Evolutionary conservation across 2,113 vertebrate species (phyloP).

Genomic region (Amphiprion ocellaris): DNA sequence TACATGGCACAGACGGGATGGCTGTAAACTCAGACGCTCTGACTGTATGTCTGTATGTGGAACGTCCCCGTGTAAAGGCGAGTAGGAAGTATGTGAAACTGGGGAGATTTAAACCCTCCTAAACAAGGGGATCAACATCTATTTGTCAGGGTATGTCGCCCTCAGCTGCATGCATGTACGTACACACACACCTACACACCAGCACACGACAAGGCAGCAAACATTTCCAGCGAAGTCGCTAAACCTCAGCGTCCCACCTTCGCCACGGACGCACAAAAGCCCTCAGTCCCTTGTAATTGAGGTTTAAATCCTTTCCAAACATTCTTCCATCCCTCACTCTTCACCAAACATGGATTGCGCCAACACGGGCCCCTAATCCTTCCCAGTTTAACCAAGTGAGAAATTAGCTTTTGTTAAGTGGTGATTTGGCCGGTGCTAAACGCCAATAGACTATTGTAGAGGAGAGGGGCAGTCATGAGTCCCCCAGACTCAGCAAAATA

Average conservation of each 20-base stretch:
- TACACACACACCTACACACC: constrained; percentile 37
- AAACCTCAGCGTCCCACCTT: constrained; percentile 70
- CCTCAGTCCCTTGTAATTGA: constrained; percentile 80
- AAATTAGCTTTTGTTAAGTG: constrained; percentile 87
- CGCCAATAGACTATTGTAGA: constrained; percentile 74
- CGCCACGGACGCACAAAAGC: constrained; percentile 74
- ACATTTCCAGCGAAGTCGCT: constrained; percentile 51
- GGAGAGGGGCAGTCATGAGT: constrained; percentile 68
- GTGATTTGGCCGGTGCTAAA: constrained; percentile 81
- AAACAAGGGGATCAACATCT: constrained; percentile 84
- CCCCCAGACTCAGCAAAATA: constrained; percentile 32
- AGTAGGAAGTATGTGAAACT: constrained; percentile 74
- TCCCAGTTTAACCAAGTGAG: constrained; percentile 84
- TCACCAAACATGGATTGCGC: constrained; percentile 77
- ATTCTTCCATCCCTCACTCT: constrained; percentile 66
- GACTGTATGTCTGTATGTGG: constrained; percentile 33
- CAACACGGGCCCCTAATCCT: constrained; percentile 80
- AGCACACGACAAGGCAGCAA: constrained; percentile 49
- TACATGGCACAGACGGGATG: constrained; percentile 27
- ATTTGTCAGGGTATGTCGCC: constrained; percentile 80
- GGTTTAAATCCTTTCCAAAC: constrained; percentile 82
- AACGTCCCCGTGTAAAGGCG: constrained; percentile 26
- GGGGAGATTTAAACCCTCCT: constrained; percentile 77
- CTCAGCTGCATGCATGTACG: constrained; percentile 54
- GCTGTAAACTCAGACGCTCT: constrained; percentile 49